Evolutionary conservation across 2,113 vertebrate genomes (phyloP).

Genomic region (Solenodon paradoxus): DNA sequence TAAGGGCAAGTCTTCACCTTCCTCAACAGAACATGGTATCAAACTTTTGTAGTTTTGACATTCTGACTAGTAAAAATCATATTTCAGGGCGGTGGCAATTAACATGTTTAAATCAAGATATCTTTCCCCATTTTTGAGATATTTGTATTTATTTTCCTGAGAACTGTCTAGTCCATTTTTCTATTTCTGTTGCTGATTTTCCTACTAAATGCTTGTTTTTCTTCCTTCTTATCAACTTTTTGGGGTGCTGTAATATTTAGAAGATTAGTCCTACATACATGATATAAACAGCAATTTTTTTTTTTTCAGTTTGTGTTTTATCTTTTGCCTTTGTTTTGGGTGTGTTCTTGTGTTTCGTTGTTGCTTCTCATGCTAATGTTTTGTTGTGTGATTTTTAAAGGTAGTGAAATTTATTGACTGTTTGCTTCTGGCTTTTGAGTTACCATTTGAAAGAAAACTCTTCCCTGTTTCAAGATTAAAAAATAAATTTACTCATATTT

Average conservation of each 20-base stretch:
- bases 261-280: background rate
- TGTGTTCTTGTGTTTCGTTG: background rate
- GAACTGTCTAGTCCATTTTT: background rate
- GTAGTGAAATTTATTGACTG: background rate
- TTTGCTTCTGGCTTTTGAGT: slow-evolving; percentile 9
- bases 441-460: background rate
- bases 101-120: background rate
- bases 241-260: background rate
- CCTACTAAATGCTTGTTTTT: background rate
- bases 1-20: background rate
- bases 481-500: background rate
- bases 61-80: background rate
- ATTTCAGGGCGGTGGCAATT: background rate
- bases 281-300: background rate
- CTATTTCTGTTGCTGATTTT: slow-evolving; percentile 32
- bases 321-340: background rate
- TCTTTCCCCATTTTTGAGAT: background rate
- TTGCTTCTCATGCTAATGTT: background rate
- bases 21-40: background rate
- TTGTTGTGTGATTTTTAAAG: slow-evolving; percentile 11
- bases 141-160: background rate
- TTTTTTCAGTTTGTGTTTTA: background rate
- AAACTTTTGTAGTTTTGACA: background rate
- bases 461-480: background rate
- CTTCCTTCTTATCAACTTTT: background rate